Evolutionary conservation across 2,113 vertebrate species (phyloP), one percentile per base, ranked within the genome.

Genomic region (Scomber japonicus): DNA sequence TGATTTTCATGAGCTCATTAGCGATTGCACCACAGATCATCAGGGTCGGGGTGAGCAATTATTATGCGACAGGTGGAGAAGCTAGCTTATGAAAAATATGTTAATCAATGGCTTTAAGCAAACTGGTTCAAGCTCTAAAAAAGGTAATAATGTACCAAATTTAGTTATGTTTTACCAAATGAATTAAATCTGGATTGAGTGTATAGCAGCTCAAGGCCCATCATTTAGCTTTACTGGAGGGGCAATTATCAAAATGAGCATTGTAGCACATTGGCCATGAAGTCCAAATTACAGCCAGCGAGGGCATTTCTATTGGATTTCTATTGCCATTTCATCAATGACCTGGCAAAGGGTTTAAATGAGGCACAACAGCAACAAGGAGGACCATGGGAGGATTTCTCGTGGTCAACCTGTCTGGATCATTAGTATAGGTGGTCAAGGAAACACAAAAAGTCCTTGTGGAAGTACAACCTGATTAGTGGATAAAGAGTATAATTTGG

Each of bases 1-100:
- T 53, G 69, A 87, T 91, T 91, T 90, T 88, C 86, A 90, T 91
- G 89, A 92, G 88, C 92, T 93, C 91, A 94, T 94, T 93, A 93
- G 83, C 67, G 81, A 88, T 62, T 82, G 81, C 48, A 19, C 30
- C 72, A 82, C 79, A 86, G 82, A 93, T 93, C 79, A 83, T 67
- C 59, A 17, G 79, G 83, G 88, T 89, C 71, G 56, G 82, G 64
- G 31, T 81, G 81, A 91, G 78, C 50, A 63, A 89, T 92, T 86
- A 92, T 81, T 83, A 85, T 71, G 81, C 78, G 77, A 85, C 84
- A 82, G 91, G 88, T 83, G 81, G 78, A 89, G 73, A 80, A 75
- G 72, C 14, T 78, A 75, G 81, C 73, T 92, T 89, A 88, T 89
- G 75, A 87, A 62, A 83, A 90, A 92, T 86, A 88, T 88, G 74